Percentiles rank a stretch among this genome's conserved stretches.
Conservation (phyloP, 1,140 invertebrate genomes). For the Oppia nitens region DNA sequence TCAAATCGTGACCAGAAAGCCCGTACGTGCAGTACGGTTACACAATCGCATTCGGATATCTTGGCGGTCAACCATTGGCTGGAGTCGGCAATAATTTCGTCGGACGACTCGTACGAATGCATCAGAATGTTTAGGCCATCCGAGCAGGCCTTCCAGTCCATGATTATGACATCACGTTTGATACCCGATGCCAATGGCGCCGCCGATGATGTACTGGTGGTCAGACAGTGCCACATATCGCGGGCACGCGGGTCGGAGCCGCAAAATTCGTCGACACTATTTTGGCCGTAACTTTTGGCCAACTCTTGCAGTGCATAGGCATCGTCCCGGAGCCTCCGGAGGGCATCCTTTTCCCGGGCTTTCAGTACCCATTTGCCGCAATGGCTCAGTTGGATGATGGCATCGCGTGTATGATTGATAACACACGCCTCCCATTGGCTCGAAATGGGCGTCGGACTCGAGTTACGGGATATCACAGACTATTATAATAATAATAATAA, state of each 20-base stretch:
- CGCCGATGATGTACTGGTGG: not conserved
- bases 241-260: not conserved
- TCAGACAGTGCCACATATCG: not conserved
- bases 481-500: not conserved
- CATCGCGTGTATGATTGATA: not conserved
- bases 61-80: slow-evolving; percentile 4
- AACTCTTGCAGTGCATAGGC: slow-evolving; percentile 5
- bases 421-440: not conserved
- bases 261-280: not conserved
- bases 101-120: not conserved
- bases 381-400: not conserved
- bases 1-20: slow-evolving; percentile 3
- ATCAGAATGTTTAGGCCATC: not conserved
- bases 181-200: not conserved
- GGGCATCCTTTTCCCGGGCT: not conserved
- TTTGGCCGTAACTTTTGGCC: not conserved
- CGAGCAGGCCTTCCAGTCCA: not conserved
- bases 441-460: not conserved
- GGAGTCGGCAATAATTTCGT: not conserved
- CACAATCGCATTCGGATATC: not conserved
- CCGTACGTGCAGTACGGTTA: slow-evolving; percentile 5
- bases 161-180: not conserved
- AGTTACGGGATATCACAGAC: not conserved
- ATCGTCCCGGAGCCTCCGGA: not conserved
- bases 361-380: slow-evolving; percentile 6